A percentile compares a stretch with the other conserved stretches of the same genome.
phyloP scores from a whole-genome alignment of 1,140 invertebrate genomes.

The Antheraea pernyi region DNA sequence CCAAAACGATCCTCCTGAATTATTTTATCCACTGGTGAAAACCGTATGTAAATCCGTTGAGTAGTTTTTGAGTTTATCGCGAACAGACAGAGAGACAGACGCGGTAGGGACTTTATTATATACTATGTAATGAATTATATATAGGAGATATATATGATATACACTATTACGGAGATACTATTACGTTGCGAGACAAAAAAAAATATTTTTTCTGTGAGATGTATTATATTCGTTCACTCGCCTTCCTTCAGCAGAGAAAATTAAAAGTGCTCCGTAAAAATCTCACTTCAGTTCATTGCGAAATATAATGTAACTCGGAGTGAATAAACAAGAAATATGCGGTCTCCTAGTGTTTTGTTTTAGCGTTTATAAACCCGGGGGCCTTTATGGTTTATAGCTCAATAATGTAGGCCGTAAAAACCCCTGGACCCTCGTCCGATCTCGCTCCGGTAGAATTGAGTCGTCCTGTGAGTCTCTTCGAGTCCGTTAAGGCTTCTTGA shows the following conservation, averaged over 20 bases:
- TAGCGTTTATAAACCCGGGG: conserved; percentile 58
- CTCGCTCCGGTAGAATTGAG: conserved; percentile 54
- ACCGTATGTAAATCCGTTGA: too few relatives aligned
- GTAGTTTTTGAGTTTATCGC: too few relatives aligned
- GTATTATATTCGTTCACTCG: not conserved
- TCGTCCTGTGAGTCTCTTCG: conserved; percentile 40
- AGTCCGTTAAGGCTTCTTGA: conserved; percentile 39
- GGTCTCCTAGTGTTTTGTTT: conserved; percentile 59
- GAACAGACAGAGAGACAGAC: too few relatives aligned
- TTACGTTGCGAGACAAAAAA: not conserved
- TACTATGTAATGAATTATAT: too few relatives aligned
- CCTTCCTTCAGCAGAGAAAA: conserved; percentile 25
- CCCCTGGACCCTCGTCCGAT: conserved; percentile 45
- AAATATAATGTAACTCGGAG: conserved; percentile 32
- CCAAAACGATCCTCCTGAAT: too few relatives aligned
- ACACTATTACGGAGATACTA: too few relatives aligned
- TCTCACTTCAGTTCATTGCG: conserved; percentile 50
- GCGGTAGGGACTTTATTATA: too few relatives aligned
- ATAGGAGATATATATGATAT: too few relatives aligned
- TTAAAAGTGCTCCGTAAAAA: conserved; percentile 46
- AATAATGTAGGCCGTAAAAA: conserved; percentile 65
- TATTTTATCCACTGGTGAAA: too few relatives aligned
- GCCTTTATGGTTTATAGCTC: conserved; percentile 66
- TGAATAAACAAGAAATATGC: conserved; percentile 59
- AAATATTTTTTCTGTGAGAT: not conserved